phyloP scores from a whole-genome alignment of 2,113 vertebrate genomes.

The Phalacrocorax aristotelis region DNA sequence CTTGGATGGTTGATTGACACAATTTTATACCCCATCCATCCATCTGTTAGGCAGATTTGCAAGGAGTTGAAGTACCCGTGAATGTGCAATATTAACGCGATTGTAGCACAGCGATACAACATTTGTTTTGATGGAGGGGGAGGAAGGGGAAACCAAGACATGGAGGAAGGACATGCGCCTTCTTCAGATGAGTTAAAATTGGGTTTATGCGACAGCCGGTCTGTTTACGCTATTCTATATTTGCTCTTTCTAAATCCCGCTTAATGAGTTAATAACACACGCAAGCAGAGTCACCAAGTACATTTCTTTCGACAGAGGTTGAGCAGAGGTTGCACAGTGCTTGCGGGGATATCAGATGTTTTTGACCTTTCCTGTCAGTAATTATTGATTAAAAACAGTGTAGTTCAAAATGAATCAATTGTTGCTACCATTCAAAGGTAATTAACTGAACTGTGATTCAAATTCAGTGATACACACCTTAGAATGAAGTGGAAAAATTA shows the following conservation, averaged over 20 bases:
- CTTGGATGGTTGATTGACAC: background rate
- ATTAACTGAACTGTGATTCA: background rate
- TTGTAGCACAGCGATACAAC: too few relatives aligned
- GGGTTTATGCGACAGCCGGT: accelerated
- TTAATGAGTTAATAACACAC: too few relatives aligned
- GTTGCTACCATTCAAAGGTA: background rate
- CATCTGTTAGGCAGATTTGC: background rate
- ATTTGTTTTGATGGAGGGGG: background rate
- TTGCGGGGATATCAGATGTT: background rate
- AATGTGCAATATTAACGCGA: background rate
- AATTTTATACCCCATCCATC: background rate
- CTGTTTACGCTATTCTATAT: background rate
- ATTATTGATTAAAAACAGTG: background rate
- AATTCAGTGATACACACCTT: accelerated
- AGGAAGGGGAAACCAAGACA: background rate
- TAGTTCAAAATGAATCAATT: background rate
- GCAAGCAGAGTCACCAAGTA: accelerated
- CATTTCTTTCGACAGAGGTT: background rate
- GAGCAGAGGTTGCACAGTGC: background rate
- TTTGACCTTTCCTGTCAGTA: background rate
- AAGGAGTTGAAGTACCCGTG: background rate
- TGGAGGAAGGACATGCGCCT: accelerated
- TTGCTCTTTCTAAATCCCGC: background rate
- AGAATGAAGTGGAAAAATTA: background rate
- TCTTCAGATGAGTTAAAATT: background rate